These are phyloP conservation scores for Drosophila trichaetosa DNA, from an alignment of 2,888 invertebrate genomes.

Conservation along the genomic window DNA sequence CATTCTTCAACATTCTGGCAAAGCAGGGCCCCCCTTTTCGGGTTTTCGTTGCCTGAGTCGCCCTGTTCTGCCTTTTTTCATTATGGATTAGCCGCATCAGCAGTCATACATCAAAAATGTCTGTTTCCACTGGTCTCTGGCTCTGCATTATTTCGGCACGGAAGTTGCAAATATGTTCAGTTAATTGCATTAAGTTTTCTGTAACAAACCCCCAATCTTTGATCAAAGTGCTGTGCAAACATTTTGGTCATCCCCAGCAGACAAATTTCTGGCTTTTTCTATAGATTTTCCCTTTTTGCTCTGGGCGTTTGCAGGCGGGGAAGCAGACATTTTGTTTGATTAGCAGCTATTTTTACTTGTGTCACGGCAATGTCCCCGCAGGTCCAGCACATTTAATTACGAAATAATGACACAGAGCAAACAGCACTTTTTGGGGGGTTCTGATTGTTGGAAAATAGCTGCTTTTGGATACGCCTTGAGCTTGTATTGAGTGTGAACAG, in stretches of 20 bases:
- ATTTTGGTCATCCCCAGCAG: constrained; percentile 51
- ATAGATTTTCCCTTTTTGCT: constrained; percentile 37
- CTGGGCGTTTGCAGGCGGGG: constrained; percentile 32
- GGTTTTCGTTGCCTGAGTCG: constrained; percentile 22
- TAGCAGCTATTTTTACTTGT: constrained; percentile 64
- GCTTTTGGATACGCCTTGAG: constrained; percentile 17
- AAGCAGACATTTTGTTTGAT: constrained; percentile 67
- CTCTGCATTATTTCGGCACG: constrained; percentile 39
- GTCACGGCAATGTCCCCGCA: constrained; percentile 38
- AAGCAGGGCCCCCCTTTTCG: constrained; percentile 2
- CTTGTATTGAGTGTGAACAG: constrained; percentile 45
- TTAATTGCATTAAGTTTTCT: constrained; percentile 79
- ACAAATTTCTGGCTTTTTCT: constrained; percentile 10
- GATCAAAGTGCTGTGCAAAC: constrained; percentile 77
- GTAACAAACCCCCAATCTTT: constrained; percentile 42
- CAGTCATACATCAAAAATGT: constrained; percentile 67
- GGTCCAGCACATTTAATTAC: constrained; percentile 60
- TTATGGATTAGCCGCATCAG: constrained; percentile 71
- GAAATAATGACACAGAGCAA: constrained; percentile 71
- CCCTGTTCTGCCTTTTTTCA: constrained; percentile 29
- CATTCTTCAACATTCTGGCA: constrained; percentile 15
- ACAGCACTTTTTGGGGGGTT: constrained; percentile 34
- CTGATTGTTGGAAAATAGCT: constrained; percentile 16
- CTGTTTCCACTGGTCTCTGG: constrained; percentile 32
- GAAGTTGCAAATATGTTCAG: constrained; percentile 78